Conservation (phyloP, 2,113 vertebrate genomes). For the Dendrocopos noguchii region DNA sequence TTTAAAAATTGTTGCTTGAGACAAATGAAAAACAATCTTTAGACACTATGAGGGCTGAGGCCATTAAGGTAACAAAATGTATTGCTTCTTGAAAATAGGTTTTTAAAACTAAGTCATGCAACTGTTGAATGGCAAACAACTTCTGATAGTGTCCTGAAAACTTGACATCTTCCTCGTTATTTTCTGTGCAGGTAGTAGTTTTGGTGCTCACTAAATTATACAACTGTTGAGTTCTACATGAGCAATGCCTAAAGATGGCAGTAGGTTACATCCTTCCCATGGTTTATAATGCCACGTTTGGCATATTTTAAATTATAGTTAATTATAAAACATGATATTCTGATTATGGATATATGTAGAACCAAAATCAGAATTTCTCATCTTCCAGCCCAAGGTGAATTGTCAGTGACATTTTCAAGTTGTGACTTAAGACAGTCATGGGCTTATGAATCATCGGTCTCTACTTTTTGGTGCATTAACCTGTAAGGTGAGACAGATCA, state of each 20-base stretch:
- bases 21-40: neutral
- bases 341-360: neutral
- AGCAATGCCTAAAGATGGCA: neutral
- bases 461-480: neutral
- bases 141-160: neutral
- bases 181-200: neutral
- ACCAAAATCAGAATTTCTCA: neutral
- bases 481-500: neutral
- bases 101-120: neutral
- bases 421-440: rapidly evolving
- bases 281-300: neutral
- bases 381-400: neutral
- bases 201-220: neutral
- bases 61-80: neutral
- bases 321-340: neutral
- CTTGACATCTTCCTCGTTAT: neutral
- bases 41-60: neutral
- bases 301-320: neutral
- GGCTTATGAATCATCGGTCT: neutral
- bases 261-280: neutral
- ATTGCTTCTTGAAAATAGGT: neutral
- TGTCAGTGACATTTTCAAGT: neutral
- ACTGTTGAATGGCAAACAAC: neutral
- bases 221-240: neutral
- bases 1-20: slow-evolving; percentile 7